Evolutionary conservation across 2,888 invertebrate genomes (phyloP), one percentile per base, ranked within the genome.

Genomic region (Podabrus alpinus): DNA sequence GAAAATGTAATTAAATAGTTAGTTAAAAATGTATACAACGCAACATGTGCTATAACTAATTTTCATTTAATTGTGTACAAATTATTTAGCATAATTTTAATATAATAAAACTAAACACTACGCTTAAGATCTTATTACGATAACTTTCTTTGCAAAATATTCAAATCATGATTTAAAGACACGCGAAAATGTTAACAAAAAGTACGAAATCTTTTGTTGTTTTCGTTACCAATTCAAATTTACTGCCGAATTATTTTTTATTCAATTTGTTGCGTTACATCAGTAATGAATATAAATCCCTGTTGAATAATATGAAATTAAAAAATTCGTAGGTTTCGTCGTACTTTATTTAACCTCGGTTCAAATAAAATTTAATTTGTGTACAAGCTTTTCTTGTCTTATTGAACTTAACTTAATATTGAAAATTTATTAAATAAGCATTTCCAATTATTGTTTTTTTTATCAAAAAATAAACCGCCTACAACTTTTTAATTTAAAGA

Each of bases 101-200:
- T n/a, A 45, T 45, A 45, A 45, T 45, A 45, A n/a, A 45, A 45
- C 45, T 45, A 45, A 45, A 45, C 45, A 45, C 45, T 64, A 13
- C 64, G 64, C 64, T 70, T 70, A 45, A 70, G 64, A 70, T 70
- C 64, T 70, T 64, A 70, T 70, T 70, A 70, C 16, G 70, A 70
- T 70, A 70, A 60, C 19, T 69, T 59, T 60, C 59, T 21, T 64
- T 70, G 45, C 29, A 29, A 70, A 70, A 70, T 70, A 70, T 70
- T 29, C 64, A 64, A 70, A 64, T 70, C 70, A 70, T 64, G 70
- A 70, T 62, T 70, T 64, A 15, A 62, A 19, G 64, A 24, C 70
- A 70, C 70, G 70, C 70, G 59, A 62, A 61, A 69, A 70, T 62
- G 70, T 70, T 64, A 15, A 45, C 64, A 70, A 7, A 45, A 45